These are phyloP conservation scores for Osmoderma eremita DNA, from an alignment of 2,888 invertebrate species.

Conservation along the genomic window DNA sequence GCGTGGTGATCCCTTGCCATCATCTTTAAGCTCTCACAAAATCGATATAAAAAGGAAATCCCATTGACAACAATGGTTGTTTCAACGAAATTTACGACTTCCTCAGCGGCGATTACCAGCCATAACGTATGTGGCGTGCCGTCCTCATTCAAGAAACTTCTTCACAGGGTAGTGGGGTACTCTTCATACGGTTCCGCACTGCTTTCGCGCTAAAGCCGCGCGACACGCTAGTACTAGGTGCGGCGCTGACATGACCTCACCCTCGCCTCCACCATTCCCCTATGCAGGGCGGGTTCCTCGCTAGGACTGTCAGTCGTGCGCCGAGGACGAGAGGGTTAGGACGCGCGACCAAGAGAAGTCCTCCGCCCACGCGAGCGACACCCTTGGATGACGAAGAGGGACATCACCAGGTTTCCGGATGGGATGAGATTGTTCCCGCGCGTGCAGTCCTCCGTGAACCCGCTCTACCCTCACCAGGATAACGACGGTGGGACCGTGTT, in stretches of 20 bases:
- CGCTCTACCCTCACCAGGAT: slow-evolving; percentile 44
- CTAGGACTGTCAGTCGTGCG: slow-evolving; percentile 35
- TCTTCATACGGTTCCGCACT: no score
- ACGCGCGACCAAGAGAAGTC: slow-evolving; percentile 2
- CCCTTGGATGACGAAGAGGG: not conserved
- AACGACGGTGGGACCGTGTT: slow-evolving; percentile 32
- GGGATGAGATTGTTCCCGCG: slow-evolving; percentile 49
- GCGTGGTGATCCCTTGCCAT: no score
- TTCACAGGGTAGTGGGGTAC: no score
- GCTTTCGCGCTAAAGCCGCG: not conserved
- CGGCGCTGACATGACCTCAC: slow-evolving; percentile 26
- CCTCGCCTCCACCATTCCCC: no score
- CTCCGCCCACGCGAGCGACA: not conserved
- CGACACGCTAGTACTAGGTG: slow-evolving; percentile 46
- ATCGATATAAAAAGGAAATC: no score
- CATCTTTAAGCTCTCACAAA: no score
- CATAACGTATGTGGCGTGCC: no score
- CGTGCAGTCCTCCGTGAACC: slow-evolving; percentile 44
- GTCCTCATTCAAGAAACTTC: no score
- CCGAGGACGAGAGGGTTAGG: slow-evolving; percentile 21
- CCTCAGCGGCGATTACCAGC: no score
- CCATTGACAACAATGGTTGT: no score
- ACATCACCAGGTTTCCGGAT: not conserved
- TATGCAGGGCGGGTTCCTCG: slow-evolving; percentile 41
- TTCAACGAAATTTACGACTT: no score